A percentile compares a stretch with the other conserved stretches of the same genome.
These are phyloP conservation scores for Micromys minutus DNA, from an alignment of 2,113 vertebrate genomes.

Conservation along the genomic window DNA sequence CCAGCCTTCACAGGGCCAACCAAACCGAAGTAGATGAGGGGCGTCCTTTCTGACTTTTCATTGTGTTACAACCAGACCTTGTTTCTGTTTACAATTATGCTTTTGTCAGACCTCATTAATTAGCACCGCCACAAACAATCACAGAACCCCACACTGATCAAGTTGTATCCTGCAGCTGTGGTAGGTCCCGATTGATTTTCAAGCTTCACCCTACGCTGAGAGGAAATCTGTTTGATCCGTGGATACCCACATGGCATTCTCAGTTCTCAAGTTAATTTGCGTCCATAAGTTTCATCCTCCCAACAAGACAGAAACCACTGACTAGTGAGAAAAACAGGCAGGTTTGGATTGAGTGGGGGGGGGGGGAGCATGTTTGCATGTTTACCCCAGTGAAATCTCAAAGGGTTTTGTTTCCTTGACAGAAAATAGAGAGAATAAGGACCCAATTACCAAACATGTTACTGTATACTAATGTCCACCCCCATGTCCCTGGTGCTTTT, in stretches of 20 bases:
- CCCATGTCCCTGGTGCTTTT: background rate
- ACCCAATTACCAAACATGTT: background rate
- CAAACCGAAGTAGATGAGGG: background rate
- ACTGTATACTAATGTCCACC: background rate
- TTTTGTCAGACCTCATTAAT: constrained; percentile 53
- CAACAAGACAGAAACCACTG: background rate
- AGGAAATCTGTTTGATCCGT: constrained; percentile 23
- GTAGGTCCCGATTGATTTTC: background rate
- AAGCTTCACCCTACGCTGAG: background rate
- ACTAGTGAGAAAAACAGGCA: background rate
- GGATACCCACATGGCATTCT: background rate
- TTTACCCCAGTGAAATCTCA: background rate
- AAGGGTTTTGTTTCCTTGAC: background rate
- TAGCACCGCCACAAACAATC: constrained; percentile 47
- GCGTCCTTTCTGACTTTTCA: background rate
- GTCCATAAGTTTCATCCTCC: background rate
- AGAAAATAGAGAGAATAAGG: background rate
- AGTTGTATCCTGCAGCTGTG: background rate
- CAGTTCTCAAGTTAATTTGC: constrained; percentile 42
- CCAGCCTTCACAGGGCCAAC: background rate
- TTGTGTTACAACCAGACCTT: background rate
- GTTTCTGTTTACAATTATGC: constrained; percentile 55
- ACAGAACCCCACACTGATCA: constrained; percentile 23
- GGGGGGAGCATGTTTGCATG: background rate
- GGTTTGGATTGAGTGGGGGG: rapidly evolving